phyloP scores from a whole-genome alignment of 2,797 vertebrate species.

The Brotula barbata region DNA sequence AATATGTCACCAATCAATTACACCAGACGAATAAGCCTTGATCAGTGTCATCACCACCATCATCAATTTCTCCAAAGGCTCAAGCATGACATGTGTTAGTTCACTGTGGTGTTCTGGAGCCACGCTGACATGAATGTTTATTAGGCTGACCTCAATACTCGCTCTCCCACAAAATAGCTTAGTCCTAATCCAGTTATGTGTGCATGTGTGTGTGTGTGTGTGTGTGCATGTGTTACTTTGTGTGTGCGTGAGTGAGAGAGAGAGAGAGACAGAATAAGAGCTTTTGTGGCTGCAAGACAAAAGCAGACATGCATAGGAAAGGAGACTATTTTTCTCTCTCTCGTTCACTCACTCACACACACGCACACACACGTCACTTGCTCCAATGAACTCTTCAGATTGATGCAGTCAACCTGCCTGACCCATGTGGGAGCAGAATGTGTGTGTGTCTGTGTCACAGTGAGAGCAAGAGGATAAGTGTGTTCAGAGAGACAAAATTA shows the following conservation, averaged over 20 bases:
- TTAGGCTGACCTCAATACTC: conserved; percentile 71
- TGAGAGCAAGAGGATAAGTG: no score
- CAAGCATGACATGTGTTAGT: not conserved
- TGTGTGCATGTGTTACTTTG: not conserved
- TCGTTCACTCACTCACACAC: conserved; percentile 2
- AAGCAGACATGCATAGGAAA: conserved; percentile 28
- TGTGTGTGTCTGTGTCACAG: not conserved
- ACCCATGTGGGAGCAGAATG: conserved; percentile 5
- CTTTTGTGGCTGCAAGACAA: conserved; percentile 67
- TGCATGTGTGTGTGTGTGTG: conserved; percentile 32
- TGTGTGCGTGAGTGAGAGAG: not conserved
- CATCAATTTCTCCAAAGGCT: not conserved
- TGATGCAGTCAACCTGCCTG: conserved; percentile 17
- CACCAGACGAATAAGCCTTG: no score
- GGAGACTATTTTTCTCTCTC: no score
- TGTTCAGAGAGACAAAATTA: not conserved
- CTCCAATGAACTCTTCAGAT: conserved; percentile 18
- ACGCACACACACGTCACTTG: not conserved
- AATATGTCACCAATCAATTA: no score
- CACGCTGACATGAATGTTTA: conserved; percentile 63
- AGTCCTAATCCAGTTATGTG: conserved; percentile 71
- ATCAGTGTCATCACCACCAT: no score
- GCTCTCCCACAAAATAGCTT: conserved; percentile 51
- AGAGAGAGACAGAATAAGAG: conserved; percentile 38
- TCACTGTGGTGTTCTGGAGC: conserved; percentile 30